Evolutionary conservation across 2,888 invertebrate genomes (phyloP).

Genomic region (Heliconius ismenius): DNA sequence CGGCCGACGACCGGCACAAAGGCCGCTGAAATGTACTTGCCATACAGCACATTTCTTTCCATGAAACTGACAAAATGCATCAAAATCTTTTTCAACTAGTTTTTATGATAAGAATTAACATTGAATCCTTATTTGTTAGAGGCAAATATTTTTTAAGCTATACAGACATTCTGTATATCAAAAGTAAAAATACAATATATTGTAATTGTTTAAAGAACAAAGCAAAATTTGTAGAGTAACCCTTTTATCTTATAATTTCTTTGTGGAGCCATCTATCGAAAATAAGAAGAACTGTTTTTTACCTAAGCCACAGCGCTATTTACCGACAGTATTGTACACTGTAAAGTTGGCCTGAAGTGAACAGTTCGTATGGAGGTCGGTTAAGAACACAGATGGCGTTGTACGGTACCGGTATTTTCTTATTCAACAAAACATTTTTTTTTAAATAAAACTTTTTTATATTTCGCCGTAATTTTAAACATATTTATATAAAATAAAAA

Average conservation of each 20-base stretch:
- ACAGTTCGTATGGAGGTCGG: not conserved
- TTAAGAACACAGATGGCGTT: slow-evolving; percentile 1
- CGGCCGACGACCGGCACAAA: slow-evolving; percentile 43
- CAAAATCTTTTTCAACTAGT: not conserved
- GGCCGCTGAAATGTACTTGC: slow-evolving; percentile 27
- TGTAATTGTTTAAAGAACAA: not conserved
- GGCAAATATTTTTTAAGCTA: too few species aligned
- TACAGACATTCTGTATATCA: not conserved
- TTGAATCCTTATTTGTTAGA: not conserved
- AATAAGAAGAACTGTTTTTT: slow-evolving; percentile 6
- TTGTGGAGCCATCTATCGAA: slow-evolving; percentile 8
- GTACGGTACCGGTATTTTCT: not conserved
- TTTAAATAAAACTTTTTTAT: not conserved
- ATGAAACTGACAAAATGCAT: not conserved
- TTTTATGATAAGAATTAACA: not conserved
- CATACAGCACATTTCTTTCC: slow-evolving; percentile 19
- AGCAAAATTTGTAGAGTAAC: not conserved
- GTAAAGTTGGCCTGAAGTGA: not conserved
- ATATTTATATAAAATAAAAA: not conserved
- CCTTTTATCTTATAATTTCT: not conserved
- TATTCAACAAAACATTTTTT: not conserved
- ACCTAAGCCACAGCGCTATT: not conserved
- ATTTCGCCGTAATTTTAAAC: not conserved
- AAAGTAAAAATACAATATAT: not conserved
- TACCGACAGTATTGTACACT: not conserved